phyloP scores from a whole-genome alignment of 2,888 invertebrate species.

The Cataglyphis livida region DNA sequence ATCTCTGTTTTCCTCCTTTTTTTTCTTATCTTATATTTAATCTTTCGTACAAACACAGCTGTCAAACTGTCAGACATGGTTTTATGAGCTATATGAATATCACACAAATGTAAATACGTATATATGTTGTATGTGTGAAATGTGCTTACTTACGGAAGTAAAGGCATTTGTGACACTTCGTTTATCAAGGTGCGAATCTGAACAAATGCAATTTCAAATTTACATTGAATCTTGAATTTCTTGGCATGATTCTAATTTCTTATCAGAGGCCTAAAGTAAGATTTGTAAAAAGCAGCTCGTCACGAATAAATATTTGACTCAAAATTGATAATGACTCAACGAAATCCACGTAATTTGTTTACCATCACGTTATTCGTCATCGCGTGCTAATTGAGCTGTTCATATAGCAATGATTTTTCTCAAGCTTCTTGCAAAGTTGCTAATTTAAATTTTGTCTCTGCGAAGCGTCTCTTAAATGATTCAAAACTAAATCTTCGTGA shows the following conservation, averaged over 20 bases:
- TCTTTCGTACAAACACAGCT: not conserved
- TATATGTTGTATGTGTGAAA: not conserved
- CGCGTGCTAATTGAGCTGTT: not conserved
- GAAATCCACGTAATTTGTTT: not conserved
- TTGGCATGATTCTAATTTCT: not conserved
- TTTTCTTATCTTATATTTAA: not conserved
- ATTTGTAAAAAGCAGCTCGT: not conserved
- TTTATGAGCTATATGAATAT: constrained; percentile 9
- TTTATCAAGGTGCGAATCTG: not conserved
- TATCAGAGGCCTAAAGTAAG: not conserved
- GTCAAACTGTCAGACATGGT: not conserved
- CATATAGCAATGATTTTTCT: not conserved
- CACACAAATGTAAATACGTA: not conserved
- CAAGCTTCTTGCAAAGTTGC: not conserved
- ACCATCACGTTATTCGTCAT: not conserved
- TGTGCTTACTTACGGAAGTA: not conserved
- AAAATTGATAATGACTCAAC: not conserved
- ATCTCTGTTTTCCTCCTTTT: not conserved
- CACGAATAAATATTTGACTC: not conserved
- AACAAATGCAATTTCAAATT: not conserved
- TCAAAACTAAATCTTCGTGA: not conserved
- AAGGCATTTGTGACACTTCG: constrained; percentile 8
- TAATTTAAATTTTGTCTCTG: not conserved
- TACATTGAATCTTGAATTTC: not conserved
- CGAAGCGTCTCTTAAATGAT: not conserved